phyloP scores from a whole-genome alignment of 1,140 invertebrate species.

The Trissolcus basalis region DNA sequence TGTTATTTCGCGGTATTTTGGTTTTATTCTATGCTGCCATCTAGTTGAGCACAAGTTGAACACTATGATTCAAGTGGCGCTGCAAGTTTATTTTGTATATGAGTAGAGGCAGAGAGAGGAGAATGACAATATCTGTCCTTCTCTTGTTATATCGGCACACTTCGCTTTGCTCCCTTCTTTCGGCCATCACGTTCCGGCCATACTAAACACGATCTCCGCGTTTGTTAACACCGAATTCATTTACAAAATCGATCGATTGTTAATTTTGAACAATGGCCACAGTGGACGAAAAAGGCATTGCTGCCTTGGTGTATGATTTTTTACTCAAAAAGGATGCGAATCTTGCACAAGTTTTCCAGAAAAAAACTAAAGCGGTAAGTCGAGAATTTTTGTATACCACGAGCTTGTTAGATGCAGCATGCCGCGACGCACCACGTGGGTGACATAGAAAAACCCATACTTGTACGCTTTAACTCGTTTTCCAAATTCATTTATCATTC shows the following conservation, averaged over 20 bases:
- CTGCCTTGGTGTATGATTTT: slow-evolving; percentile 78
- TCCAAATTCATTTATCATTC: no score
- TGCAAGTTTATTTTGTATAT: no score
- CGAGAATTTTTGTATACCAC: slow-evolving; percentile 8
- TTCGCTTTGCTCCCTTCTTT: no score
- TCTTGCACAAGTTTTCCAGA: slow-evolving; percentile 78
- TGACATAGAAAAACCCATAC: background rate
- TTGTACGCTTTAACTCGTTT: no score
- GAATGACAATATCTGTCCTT: background rate
- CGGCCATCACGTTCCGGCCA: slow-evolving; percentile 13
- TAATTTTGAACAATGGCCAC: slow-evolving; percentile 64
- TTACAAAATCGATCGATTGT: slow-evolving; percentile 7
- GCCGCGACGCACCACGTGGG: slow-evolving; percentile 23
- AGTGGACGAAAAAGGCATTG: slow-evolving; percentile 61
- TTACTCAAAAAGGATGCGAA: slow-evolving; percentile 77
- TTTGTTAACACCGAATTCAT: slow-evolving; percentile 8
- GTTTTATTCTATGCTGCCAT: no score
- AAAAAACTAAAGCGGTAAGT: slow-evolving; percentile 80
- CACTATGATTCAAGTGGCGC: no score
- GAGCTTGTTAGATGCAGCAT: background rate
- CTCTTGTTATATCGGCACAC: background rate
- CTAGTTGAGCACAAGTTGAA: no score
- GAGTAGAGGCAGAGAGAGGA: no score
- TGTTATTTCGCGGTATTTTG: no score
- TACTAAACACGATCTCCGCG: slow-evolving; percentile 5